Conservation (phyloP, 2,888 invertebrate genomes). For the Gerosis bhagava region DNA sequence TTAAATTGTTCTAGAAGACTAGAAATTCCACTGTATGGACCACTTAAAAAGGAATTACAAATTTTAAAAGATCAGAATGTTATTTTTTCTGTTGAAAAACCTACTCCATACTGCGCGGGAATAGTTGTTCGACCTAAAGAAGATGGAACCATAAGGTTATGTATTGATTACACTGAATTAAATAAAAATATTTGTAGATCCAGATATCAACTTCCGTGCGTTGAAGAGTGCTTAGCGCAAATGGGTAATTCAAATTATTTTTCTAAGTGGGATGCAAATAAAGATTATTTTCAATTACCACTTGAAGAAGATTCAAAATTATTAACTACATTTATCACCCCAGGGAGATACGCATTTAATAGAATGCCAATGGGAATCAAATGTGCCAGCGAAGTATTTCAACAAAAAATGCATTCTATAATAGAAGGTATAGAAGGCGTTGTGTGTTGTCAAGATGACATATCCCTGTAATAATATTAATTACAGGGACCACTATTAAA, state of each 20-base stretch:
- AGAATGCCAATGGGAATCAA: conserved; percentile 8
- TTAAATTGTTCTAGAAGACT: background rate
- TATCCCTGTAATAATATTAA: no score
- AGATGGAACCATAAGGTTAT: conserved; percentile 2
- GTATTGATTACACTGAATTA: background rate
- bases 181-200: conserved; percentile 1
- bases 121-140: conserved; percentile 3
- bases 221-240: conserved; percentile 6
- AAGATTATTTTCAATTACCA: no score
- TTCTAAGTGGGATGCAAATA: no score
- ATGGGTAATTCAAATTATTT: background rate
- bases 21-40: no score
- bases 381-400: conserved; percentile 5
- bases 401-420: no score
- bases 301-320: background rate
- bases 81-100: no score
- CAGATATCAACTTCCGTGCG: conserved; percentile 1
- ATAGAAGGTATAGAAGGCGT: conserved; percentile 6
- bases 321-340: conserved; percentile 3
- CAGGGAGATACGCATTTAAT: conserved; percentile 3
- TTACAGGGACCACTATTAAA: no score
- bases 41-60: no score
- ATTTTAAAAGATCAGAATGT: no score
- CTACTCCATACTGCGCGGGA: background rate
- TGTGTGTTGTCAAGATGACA: conserved; percentile 2